phyloP scores from a whole-genome alignment of 92 coral and sea anemone species.

The Palythoa caribaeorum region DNA sequence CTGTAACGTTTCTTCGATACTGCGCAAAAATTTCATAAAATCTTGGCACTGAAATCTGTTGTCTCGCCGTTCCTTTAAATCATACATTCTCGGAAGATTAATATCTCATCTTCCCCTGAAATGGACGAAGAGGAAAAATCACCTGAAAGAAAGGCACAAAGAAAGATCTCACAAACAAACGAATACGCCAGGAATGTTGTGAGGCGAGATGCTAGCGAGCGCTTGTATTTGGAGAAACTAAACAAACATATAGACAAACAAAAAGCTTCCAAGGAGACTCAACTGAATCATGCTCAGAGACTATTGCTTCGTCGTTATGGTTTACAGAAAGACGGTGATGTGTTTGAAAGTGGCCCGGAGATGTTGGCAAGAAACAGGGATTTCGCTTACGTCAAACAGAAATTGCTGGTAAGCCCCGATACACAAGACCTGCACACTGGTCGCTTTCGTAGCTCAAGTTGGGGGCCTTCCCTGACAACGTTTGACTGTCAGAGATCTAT shows the following conservation, averaged over 20 bases:
- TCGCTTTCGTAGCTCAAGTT: constrained; percentile 35
- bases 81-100: background rate
- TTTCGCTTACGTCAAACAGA: background rate
- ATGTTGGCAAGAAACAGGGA: background rate
- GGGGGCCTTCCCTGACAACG: constrained; percentile 16
- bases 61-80: background rate
- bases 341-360: background rate
- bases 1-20: background rate
- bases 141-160: constrained; percentile 16
- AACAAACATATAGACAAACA: constrained; percentile 74
- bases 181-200: constrained; percentile 63
- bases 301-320: constrained; percentile 63
- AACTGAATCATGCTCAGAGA: constrained; percentile 57
- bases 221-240: constrained; percentile 62
- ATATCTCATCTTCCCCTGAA: too few relatives aligned
- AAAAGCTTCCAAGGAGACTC: constrained; percentile 59
- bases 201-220: constrained; percentile 73
- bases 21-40: background rate
- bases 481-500: background rate
- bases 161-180: constrained; percentile 24
- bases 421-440: background rate
- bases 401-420: background rate
- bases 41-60: too few relatives aligned
- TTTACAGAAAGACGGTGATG: constrained; percentile 17
- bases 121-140: background rate